A percentile compares a stretch with the other conserved stretches of the same genome.
Evolutionary conservation across 2,888 invertebrate species (phyloP).

Genomic region (Lasius platythorax): DNA sequence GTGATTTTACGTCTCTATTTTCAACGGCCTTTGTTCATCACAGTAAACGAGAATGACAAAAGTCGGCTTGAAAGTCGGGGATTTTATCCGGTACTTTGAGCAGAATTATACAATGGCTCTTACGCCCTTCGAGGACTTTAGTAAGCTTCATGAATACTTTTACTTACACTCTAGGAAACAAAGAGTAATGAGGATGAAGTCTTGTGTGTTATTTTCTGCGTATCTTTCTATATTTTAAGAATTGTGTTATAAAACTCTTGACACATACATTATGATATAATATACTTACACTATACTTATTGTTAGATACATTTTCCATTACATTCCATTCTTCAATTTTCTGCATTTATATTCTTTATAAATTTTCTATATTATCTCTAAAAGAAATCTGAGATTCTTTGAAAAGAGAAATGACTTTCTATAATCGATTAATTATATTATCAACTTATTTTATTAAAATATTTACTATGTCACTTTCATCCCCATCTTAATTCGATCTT

Average conservation of each 20-base stretch:
- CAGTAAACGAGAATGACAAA: slow-evolving; percentile 63
- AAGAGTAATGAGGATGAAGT: slow-evolving; percentile 12
- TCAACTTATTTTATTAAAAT: neutral
- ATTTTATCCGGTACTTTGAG: slow-evolving; percentile 59
- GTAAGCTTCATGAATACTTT: slow-evolving; percentile 34
- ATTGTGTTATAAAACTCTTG: slow-evolving; percentile 10
- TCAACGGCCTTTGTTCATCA: slow-evolving; percentile 36
- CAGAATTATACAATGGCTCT: slow-evolving; percentile 64
- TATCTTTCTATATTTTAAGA: slow-evolving; percentile 18
- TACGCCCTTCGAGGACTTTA: slow-evolving; percentile 58
- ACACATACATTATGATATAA: slow-evolving; percentile 7
- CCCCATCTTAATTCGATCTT: neutral
- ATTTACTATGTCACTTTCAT: neutral
- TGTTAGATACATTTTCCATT: neutral
- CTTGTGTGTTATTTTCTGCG: slow-evolving; percentile 2
- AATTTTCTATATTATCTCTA: neutral
- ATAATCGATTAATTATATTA: neutral
- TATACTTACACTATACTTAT: neutral
- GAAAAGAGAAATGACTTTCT: neutral
- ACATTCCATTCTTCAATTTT: neutral
- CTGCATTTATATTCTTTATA: neutral
- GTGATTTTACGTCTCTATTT: slow-evolving; percentile 22
- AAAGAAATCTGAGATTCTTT: neutral
- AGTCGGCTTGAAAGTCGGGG: slow-evolving; percentile 69
- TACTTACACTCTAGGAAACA: neutral